phyloP scores from a whole-genome alignment of 2,797 vertebrate genomes.

The Cirrhinus molitorella region DNA sequence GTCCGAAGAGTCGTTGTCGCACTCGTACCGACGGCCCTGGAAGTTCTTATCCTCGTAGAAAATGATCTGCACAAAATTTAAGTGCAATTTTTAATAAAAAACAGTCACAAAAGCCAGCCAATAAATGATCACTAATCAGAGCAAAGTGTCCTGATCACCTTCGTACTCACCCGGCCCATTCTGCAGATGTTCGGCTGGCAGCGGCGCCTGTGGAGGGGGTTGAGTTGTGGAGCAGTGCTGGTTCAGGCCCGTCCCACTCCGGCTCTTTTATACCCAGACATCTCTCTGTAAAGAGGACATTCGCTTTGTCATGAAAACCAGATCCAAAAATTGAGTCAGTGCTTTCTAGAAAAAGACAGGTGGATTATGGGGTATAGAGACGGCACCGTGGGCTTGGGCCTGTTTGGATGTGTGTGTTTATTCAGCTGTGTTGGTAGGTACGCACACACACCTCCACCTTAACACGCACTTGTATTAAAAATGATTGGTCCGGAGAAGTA shows the following conservation, averaged over 20 bases:
- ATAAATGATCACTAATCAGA: constrained; percentile 12
- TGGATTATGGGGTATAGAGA: constrained; percentile 84
- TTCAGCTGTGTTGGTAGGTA: constrained; percentile 6
- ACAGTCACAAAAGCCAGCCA: background rate
- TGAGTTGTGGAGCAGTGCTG: constrained; percentile 18
- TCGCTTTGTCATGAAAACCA: constrained; percentile 87
- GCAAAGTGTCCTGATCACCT: constrained; percentile 35
- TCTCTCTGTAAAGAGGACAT: constrained; percentile 75
- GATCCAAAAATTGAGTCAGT: constrained; percentile 90
- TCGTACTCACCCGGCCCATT: constrained; percentile 53
- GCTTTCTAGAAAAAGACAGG: constrained; percentile 83
- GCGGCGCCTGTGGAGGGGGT: background rate
- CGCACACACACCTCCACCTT: background rate
- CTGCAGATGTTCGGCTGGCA: constrained; percentile 27
- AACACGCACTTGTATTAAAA: background rate
- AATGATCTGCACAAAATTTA: constrained; percentile 40
- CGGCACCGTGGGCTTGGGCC: constrained; percentile 25
- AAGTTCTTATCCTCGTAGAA: constrained; percentile 60
- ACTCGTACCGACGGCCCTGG: constrained; percentile 56
- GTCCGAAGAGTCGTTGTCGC: constrained; percentile 52
- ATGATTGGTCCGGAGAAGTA: background rate
- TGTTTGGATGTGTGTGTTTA: constrained; percentile 34
- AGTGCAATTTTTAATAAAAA: background rate
- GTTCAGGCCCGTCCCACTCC: constrained; percentile 31
- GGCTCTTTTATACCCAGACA: constrained; percentile 79